Percentiles rank a stretch among this genome's conserved stretches.
phyloP scores from a whole-genome alignment of 2,113 vertebrate genomes.

The Henicopernis longicauda region DNA sequence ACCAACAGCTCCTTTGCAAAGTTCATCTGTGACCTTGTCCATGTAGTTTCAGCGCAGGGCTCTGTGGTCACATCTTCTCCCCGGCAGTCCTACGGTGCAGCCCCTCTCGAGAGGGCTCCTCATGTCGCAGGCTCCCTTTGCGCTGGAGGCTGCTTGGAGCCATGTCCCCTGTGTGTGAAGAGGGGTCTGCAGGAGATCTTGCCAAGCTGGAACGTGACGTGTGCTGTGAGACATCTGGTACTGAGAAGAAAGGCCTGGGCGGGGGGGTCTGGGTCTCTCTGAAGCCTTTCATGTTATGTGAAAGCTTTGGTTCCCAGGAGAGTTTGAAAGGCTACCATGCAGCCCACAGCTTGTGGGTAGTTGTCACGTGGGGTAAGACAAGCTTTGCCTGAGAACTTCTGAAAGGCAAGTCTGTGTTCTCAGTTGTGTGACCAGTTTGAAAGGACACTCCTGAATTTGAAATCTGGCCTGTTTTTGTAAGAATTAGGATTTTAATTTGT shows the following conservation, averaged over 20 bases:
- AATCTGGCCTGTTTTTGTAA: neutral
- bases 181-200: neutral
- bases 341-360: neutral
- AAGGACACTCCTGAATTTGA: neutral
- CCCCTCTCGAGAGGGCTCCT: neutral
- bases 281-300: rapidly evolving
- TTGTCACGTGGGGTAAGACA: rapidly evolving
- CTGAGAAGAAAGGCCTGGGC: neutral
- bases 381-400: neutral
- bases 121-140: neutral
- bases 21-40: neutral
- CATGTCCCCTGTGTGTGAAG: neutral
- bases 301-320: neutral
- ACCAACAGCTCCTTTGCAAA: neutral
- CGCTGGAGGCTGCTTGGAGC: neutral
- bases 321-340: rapidly evolving
- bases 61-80: neutral
- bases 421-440: neutral
- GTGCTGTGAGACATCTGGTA: neutral
- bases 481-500: neutral
- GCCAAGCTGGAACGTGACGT: neutral
- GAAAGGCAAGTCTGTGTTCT: neutral
- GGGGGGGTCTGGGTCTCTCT: neutral
- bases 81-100: rapidly evolving
- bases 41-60: neutral